Evolutionary conservation across 2,888 invertebrate species (phyloP), one percentile per base, ranked within the genome.

Genomic region (Aquatica leii): DNA sequence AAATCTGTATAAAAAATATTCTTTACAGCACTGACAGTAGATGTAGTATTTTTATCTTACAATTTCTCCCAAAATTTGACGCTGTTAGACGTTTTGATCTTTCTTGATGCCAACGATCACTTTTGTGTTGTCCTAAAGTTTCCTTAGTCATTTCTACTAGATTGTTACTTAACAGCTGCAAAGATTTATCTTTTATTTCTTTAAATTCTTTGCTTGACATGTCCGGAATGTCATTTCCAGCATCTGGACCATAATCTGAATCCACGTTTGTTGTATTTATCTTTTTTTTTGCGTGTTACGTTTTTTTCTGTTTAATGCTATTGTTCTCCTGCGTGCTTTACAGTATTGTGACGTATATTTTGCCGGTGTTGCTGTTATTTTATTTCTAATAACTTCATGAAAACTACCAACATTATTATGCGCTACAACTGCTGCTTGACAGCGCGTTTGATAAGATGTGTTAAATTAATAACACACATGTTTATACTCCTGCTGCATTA

Each of bases 401-500:
- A n/a, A n/a, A n/a, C n/a, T 4, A 9, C 5, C 31, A 9, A n/a
- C n/a, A n/a, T n/a, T n/a, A n/a, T n/a, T n/a, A n/a, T n/a, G n/a
- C n/a, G n/a, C n/a, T n/a, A 31, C 9, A 9, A 9, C 31, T 6
- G 31, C 9, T 9, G 31, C 31, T 14, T 11, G 14, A 31, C 31
- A 31, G 31, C 31, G 31, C 4, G 31, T 9, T 6, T 31, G 4
- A 31, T 31, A 31, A 6, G 31, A 31, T 6, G 5, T 4, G 5
- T 9, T 31, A 9, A 31, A 9, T 31, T 6, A 4, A 31, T 6
- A 31, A 31, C 9, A 6, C 48, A 14, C 31, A 34, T 9, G 31
- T 31, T 31, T 31, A 31, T 9, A 51, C 9, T 52, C 52, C 59
- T 3, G 59, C 59, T 4, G 41, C 1, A 52, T 59, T 59, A 40